phyloP scores from a whole-genome alignment of 2,797 vertebrate species.

The Ambastaia sidthimunki region DNA sequence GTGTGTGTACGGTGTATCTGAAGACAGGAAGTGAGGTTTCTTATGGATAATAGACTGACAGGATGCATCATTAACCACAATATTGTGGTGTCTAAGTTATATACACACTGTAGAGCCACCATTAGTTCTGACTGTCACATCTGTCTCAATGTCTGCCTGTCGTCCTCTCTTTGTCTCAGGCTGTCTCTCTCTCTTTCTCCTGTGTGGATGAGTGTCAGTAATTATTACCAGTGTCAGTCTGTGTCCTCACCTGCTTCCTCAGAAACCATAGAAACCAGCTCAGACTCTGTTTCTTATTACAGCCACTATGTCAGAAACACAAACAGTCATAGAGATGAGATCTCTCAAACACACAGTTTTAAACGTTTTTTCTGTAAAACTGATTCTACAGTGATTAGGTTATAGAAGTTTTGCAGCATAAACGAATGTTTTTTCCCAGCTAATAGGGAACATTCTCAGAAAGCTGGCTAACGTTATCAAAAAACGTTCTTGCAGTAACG shows the following conservation, averaged over 20 bases:
- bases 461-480: too few species aligned
- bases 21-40: conserved; percentile 44
- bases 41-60: conserved; percentile 51
- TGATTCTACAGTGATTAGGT: background rate
- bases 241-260: conserved; percentile 49
- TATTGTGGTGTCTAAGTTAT: conserved; percentile 38
- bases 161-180: conserved; percentile 36
- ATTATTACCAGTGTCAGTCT: conserved; percentile 62
- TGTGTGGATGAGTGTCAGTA: conserved; percentile 44
- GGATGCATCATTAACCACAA: conserved; percentile 37
- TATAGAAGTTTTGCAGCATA: background rate
- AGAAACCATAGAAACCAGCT: conserved; percentile 62
- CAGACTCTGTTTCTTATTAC: conserved; percentile 46
- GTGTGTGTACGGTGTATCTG: conserved; percentile 21
- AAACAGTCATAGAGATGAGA: background rate
- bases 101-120: conserved; percentile 33
- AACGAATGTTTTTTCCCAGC: conserved; percentile 2
- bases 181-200: conserved; percentile 1
- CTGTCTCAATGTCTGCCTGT: conserved; percentile 30
- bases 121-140: conserved; percentile 43
- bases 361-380: background rate
- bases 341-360: conserved; percentile 37
- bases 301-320: conserved; percentile 38
- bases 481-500: too few species aligned
- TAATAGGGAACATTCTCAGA: too few species aligned